phyloP scores from a whole-genome alignment of 2,797 vertebrate species.

The Molossus alvarezi region DNA sequence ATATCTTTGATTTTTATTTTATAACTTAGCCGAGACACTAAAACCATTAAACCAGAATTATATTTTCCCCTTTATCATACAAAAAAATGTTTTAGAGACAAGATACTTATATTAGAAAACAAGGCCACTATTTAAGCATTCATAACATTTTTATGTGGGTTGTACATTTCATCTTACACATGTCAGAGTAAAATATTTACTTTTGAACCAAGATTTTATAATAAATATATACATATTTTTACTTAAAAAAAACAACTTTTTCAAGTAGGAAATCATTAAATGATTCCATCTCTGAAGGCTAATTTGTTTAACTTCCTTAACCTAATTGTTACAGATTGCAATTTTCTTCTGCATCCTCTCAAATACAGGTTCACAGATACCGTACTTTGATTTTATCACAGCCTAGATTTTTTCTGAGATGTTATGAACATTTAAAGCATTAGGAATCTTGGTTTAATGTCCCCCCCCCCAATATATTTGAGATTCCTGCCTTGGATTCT shows the following conservation, averaged over 20 bases:
- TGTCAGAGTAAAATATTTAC: not conserved
- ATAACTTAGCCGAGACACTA: not conserved
- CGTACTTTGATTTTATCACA: not conserved
- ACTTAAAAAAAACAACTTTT: not conserved
- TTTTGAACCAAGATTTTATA: not conserved
- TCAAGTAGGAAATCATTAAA: slow-evolving; percentile 8
- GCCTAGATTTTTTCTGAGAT: not conserved
- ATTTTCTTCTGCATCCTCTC: not conserved
- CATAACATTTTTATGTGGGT: not conserved
- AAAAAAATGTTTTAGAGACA: slow-evolving; percentile 1
- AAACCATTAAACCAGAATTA: not conserved
- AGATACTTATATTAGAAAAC: not conserved
- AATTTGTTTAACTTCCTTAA: not conserved
- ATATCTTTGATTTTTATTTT: slow-evolving; percentile 34
- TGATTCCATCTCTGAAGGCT: not conserved
- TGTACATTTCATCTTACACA: not conserved
- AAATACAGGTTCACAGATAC: not conserved
- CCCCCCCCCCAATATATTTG: not conserved
- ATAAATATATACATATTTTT: not conserved
- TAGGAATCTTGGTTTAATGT: not conserved
- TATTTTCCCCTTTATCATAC: not conserved
- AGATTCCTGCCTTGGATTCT: not conserved
- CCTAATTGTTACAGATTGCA: not conserved
- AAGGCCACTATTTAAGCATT: not conserved
- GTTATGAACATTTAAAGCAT: not conserved